These are phyloP conservation scores for Myotis lucifugus DNA, from an alignment of 2,113 vertebrate species.

Conservation along the genomic window DNA sequence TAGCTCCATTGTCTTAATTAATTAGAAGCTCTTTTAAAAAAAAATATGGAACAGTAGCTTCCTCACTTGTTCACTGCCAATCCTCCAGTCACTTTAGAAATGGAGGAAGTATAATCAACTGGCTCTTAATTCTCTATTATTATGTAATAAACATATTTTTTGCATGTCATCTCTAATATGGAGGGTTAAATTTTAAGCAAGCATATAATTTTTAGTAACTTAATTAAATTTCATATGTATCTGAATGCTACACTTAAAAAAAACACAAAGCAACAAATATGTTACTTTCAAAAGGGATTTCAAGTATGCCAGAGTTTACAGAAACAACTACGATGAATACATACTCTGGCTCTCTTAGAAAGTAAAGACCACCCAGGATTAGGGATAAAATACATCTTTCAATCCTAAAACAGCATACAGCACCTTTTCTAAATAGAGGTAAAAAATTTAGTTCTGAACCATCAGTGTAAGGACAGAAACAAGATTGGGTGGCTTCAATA, in stretches of 20 bases:
- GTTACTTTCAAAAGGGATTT: not conserved
- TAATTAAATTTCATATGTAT: constrained; percentile 25
- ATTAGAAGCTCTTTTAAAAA: constrained; percentile 9
- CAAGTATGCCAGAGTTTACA: not conserved
- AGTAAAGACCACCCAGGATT: not conserved
- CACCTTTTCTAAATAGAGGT: constrained; percentile 36
- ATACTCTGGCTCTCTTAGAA: not conserved
- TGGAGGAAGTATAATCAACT: not conserved
- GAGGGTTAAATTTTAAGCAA: constrained; percentile 23
- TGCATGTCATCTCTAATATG: not conserved
- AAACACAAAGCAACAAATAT: not conserved
- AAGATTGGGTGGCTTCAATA: not conserved
- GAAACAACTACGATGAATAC: not conserved
- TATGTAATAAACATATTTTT: not conserved
- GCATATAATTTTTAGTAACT: not conserved
- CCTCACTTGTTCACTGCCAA: not conserved
- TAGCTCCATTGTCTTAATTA: not conserved
- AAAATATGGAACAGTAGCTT: not conserved
- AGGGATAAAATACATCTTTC: not conserved
- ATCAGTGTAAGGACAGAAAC: not conserved
- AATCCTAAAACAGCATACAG: not conserved
- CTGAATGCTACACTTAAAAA: not conserved
- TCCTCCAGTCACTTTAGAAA: not conserved
- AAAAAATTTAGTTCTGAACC: not conserved
- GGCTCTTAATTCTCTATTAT: constrained; percentile 21